Evolutionary conservation across 2,797 vertebrate genomes (phyloP).

Genomic region (Hemibagrus guttatus): DNA sequence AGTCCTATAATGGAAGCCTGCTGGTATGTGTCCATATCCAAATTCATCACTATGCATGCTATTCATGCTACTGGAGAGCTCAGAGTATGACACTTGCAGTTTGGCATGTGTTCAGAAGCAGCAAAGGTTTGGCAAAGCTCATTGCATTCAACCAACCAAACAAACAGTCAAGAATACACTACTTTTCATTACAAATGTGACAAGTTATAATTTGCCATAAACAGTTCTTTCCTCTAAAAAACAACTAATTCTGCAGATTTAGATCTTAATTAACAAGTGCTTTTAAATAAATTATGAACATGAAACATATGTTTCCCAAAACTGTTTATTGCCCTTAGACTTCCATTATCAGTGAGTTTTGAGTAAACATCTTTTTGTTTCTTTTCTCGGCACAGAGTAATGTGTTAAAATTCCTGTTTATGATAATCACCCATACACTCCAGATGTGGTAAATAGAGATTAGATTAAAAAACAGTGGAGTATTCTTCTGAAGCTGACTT

Average conservation of each 20-base stretch:
- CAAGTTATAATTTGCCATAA: not conserved
- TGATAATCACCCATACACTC: not conserved
- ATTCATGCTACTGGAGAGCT: conserved; percentile 1
- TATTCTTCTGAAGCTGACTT: not conserved
- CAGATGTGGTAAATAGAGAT: conserved; percentile 16
- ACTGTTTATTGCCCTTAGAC: not conserved
- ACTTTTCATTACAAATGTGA: too few relatives aligned
- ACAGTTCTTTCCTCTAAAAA: not conserved
- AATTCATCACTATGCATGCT: conserved; percentile 4
- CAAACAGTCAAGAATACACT: not conserved
- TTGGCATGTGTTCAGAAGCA: not conserved
- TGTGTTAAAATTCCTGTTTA: conserved; percentile 1
- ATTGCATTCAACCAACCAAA: conserved; percentile 1
- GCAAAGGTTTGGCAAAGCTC: conserved; percentile 2
- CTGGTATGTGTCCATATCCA: conserved; percentile 2
- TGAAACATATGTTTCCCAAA: conserved; percentile 9
- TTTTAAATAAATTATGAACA: not conserved
- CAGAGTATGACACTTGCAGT: not conserved
- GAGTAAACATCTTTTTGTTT: conserved; percentile 12
- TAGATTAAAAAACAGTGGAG: not conserved
- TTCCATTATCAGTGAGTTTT: conserved; percentile 1
- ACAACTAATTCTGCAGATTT: conserved; percentile 1
- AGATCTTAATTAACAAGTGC: conserved; percentile 1
- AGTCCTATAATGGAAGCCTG: conserved; percentile 11
- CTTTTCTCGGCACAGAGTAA: not conserved